A percentile compares a stretch with the other conserved stretches of the same genome.
Conservation (phyloP, 2,888 invertebrate genomes). For the Eumacrocentrus americanus region DNA sequence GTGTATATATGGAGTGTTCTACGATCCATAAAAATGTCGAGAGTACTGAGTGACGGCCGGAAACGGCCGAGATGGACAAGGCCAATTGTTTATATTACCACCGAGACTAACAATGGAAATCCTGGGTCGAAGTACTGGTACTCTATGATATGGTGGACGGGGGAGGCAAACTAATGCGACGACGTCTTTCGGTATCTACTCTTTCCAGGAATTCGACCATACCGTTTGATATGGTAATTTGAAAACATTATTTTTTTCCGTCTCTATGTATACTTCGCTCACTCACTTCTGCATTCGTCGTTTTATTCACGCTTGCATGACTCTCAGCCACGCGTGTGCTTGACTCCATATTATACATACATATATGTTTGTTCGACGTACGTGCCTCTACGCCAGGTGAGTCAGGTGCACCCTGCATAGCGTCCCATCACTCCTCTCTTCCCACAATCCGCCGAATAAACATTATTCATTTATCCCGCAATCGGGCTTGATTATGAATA, state of each 20-base stretch:
- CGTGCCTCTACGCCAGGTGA: slow-evolving; percentile 20
- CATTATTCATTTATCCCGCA: slow-evolving; percentile 25
- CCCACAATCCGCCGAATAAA: slow-evolving; percentile 28
- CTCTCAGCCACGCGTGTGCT: slow-evolving; percentile 23
- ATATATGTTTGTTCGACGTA: slow-evolving; percentile 16
- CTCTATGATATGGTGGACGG: slow-evolving; percentile 36
- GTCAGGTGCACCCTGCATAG: slow-evolving; percentile 19
- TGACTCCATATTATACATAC: background rate
- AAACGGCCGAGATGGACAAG: slow-evolving; percentile 59
- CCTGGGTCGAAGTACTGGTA: slow-evolving; percentile 40
- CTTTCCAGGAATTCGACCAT: slow-evolving; percentile 54
- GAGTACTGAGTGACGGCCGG: slow-evolving; percentile 59
- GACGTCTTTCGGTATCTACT: slow-evolving; percentile 18
- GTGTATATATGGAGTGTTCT: slow-evolving; percentile 41
- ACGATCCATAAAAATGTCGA: slow-evolving; percentile 60
- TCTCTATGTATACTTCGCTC: slow-evolving; percentile 2
- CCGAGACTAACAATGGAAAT: slow-evolving; percentile 55
- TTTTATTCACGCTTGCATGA: slow-evolving; percentile 48
- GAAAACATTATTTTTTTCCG: slow-evolving; percentile 29
- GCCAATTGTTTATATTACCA: slow-evolving; percentile 60
- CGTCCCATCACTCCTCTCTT: slow-evolving; percentile 29
- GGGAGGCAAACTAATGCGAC: slow-evolving; percentile 24
- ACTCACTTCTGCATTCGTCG: slow-evolving; percentile 1
- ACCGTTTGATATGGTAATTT: slow-evolving; percentile 48
- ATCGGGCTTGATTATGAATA: slow-evolving; percentile 23